These are phyloP conservation scores for Diplazon laetatorius DNA, from an alignment of 2,888 invertebrate species.

Conservation along the genomic window DNA sequence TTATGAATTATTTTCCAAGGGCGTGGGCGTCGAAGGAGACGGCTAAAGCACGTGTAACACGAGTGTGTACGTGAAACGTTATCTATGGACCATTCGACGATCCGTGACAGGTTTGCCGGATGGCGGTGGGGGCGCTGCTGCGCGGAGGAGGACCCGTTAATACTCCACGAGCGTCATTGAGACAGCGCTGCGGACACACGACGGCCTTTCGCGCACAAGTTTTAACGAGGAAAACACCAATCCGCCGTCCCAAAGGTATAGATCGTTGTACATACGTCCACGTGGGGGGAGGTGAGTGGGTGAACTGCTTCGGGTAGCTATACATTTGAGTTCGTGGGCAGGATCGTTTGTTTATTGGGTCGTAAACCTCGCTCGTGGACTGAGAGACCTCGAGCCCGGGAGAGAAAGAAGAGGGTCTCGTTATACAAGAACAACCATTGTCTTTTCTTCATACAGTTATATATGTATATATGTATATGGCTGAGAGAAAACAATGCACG, in stretches of 20 bases:
- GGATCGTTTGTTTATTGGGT: conserved; percentile 70
- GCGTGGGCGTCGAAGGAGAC: not conserved
- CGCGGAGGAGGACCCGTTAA: conserved; percentile 1
- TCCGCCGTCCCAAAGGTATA: conserved; percentile 65
- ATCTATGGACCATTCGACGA: conserved; percentile 5
- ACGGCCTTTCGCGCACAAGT: conserved; percentile 64
- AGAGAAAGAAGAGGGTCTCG: conserved; percentile 46
- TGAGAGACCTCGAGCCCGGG: conserved; percentile 54
- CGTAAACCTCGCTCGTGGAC: conserved; percentile 68
- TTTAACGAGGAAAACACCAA: conserved; percentile 72
- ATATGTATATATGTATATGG: conserved; percentile 2
- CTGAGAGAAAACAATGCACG: conserved; percentile 20
- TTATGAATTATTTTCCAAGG: conserved; percentile 73
- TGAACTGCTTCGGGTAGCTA: conserved; percentile 38
- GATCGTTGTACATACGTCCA: conserved; percentile 60
- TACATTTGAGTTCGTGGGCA: conserved; percentile 62
- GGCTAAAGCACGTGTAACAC: not conserved
- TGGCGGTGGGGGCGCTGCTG: conserved; percentile 1
- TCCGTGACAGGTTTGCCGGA: conserved; percentile 16
- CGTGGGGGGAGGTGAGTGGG: conserved; percentile 40
- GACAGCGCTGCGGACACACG: conserved; percentile 39
- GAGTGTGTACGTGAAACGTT: not conserved
- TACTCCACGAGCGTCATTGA: conserved; percentile 23
- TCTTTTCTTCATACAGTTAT: not conserved
- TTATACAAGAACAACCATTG: conserved; percentile 54